A percentile compares a stretch with the other conserved stretches of the same genome.
These are phyloP conservation scores for Ectemnius continuus DNA, from an alignment of 2,888 invertebrate species.

Conservation along the genomic window DNA sequence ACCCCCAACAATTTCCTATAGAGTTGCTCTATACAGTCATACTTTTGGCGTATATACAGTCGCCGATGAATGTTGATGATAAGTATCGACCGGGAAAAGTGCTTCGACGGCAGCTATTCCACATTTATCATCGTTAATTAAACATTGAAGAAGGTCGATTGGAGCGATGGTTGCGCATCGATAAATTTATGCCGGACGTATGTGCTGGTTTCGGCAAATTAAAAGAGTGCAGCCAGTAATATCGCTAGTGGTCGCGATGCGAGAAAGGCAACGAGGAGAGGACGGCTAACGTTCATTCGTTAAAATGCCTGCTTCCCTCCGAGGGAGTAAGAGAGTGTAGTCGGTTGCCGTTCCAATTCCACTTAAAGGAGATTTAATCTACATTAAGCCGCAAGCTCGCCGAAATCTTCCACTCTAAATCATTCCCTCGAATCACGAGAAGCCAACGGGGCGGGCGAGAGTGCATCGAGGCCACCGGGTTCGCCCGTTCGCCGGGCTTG, in stretches of 20 bases:
- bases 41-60: constrained; percentile 7
- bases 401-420: constrained; percentile 12
- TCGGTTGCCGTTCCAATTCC: constrained; percentile 12
- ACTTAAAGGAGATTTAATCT: constrained; percentile 14
- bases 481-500: neutral
- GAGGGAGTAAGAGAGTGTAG: neutral
- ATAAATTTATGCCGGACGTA: too few species aligned
- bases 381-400: constrained; percentile 5
- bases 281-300: neutral
- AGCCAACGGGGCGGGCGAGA: neutral
- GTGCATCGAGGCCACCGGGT: neutral
- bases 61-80: neutral
- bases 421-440: constrained; percentile 12
- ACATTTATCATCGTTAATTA: constrained; percentile 4
- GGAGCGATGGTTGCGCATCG: too few species aligned
- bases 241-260: neutral
- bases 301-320: constrained; percentile 5
- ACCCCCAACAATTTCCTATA: neutral
- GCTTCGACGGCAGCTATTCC: constrained; percentile 8
- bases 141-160: too few species aligned
- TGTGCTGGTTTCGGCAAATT: neutral
- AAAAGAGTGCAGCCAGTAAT: constrained; percentile 30
- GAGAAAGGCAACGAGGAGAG: neutral
- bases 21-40: too few species aligned
- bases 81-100: constrained; percentile 15